Evolutionary conservation across 2,888 invertebrate species (phyloP).

Genomic region (Aleiodes testaceus): DNA sequence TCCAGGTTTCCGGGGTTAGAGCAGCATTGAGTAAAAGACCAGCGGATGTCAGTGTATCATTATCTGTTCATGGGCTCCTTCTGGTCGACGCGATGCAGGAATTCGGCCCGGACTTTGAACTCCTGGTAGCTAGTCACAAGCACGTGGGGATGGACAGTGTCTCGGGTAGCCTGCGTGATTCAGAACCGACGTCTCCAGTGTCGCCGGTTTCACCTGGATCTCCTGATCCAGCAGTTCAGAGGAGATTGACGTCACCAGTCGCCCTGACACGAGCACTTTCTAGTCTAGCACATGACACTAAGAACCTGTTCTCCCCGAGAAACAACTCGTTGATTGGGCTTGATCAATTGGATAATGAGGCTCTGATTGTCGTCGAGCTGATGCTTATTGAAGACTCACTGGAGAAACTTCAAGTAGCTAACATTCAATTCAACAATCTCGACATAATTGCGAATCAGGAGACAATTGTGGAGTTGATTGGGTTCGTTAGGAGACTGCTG

Average conservation of each 20-base stretch:
- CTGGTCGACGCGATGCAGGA: constrained; percentile 96
- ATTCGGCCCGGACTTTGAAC: constrained; percentile 95
- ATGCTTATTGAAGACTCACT: constrained; percentile 77
- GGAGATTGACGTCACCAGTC: constrained; percentile 75
- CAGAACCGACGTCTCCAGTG: constrained; percentile 91
- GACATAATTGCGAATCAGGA: constrained; percentile 97
- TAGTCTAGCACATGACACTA: constrained; percentile 71
- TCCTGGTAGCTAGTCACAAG: constrained; percentile 94
- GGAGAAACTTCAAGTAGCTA: constrained; percentile 80
- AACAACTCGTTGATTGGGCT: constrained; percentile 63
- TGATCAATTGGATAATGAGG: constrained; percentile 78
- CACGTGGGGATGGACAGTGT: constrained; percentile 96
- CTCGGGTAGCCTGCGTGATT: constrained; percentile 93
- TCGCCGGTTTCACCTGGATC: constrained; percentile 87
- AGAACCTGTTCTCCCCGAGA: constrained; percentile 58
- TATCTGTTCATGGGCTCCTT: constrained; percentile 93
- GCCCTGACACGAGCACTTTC: constrained; percentile 77
- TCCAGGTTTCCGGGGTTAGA: constrained; percentile 92
- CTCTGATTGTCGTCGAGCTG: constrained; percentile 87
- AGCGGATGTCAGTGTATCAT: constrained; percentile 83
- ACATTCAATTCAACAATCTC: constrained; percentile 93
- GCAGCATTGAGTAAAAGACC: constrained; percentile 84
- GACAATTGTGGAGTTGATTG: constrained; percentile 93
- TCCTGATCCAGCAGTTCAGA: constrained; percentile 75
- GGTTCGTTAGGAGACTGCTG: constrained; percentile 87